phyloP scores from a whole-genome alignment of 2,113 vertebrate species.

The Cyphomyrus plagiostoma region DNA sequence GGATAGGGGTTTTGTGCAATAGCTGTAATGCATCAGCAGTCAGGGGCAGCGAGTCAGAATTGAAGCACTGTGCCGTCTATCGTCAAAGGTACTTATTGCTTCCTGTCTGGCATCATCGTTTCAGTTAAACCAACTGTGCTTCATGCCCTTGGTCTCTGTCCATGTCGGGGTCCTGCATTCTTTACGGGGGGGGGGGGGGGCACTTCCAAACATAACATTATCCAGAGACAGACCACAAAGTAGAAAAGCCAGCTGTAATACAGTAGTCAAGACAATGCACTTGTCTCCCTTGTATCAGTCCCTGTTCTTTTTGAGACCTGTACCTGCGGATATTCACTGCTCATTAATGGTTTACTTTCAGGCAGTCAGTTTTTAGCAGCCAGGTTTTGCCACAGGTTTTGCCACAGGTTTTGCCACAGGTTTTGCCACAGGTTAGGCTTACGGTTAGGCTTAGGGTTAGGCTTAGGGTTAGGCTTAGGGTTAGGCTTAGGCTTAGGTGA shows the following conservation, averaged over 20 bases:
- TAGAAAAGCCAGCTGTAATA: not conserved
- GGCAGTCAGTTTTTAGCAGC: not conserved
- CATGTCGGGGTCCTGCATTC: not conserved
- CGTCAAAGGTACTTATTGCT: not conserved
- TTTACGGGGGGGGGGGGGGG: not conserved
- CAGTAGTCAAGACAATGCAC: not conserved
- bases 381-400: not conserved
- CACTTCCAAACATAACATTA: not conserved
- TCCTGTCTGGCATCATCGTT: not conserved
- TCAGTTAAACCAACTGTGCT: not conserved
- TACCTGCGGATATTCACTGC: no score
- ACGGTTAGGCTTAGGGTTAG: not conserved
- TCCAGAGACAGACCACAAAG: not conserved
- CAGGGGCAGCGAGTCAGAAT: not conserved
- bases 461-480: not conserved
- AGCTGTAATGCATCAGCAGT: constrained; percentile 47
- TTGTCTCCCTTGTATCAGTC: not conserved
- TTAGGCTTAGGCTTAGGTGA: no score
- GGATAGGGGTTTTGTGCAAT: constrained; percentile 57
- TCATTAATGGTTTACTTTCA: not conserved
- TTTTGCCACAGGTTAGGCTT: no score
- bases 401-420: no score
- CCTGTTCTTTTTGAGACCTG: not conserved
- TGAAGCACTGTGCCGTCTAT: not conserved
- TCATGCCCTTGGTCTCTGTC: not conserved